Evolutionary conservation across 2,113 vertebrate genomes (phyloP).

Genomic region (Callopanchax toddi): DNA sequence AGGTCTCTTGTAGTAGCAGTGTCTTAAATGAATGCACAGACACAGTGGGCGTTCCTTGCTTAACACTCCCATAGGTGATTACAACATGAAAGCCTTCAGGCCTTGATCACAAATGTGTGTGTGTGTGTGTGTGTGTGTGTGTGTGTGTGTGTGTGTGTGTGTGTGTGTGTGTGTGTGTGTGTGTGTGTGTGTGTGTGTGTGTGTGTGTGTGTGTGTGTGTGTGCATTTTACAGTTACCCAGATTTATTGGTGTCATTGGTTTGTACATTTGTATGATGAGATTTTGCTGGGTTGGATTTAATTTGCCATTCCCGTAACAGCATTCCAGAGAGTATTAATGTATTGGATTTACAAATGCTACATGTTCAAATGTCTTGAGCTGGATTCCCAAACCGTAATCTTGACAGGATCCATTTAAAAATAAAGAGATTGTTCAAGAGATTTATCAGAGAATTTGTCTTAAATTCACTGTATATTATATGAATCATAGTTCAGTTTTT

Average conservation of each 20-base stretch:
- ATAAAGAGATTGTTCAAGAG: slow-evolving; percentile 50
- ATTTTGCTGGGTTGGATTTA: slow-evolving; percentile 50
- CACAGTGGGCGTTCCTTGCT: slow-evolving; percentile 33
- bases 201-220: neutral
- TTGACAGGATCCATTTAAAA: slow-evolving; percentile 55
- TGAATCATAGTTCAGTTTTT: slow-evolving; percentile 21
- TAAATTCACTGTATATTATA: slow-evolving; percentile 12
- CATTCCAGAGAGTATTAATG: slow-evolving; percentile 45
- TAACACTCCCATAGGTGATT: slow-evolving; percentile 52
- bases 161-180: slow-evolving; percentile 11
- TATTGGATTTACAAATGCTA: slow-evolving; percentile 55
- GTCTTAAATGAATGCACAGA: slow-evolving; percentile 37
- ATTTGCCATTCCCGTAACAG: slow-evolving; percentile 47
- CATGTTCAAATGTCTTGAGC: slow-evolving; percentile 54
- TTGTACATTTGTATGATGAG: slow-evolving; percentile 56
- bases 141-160: slow-evolving; percentile 1
- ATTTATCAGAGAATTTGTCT: slow-evolving; percentile 52
- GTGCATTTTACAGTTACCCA: slow-evolving; percentile 23
- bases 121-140: neutral
- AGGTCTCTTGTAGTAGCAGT: slow-evolving; percentile 25
- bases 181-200: slow-evolving; percentile 6
- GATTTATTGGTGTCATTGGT: slow-evolving; percentile 52
- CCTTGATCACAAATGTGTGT: slow-evolving; percentile 36
- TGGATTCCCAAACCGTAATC: slow-evolving; percentile 53
- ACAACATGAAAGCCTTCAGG: slow-evolving; percentile 39